Evolutionary conservation across 2,888 invertebrate species (phyloP), one percentile per base, ranked within the genome.

Genomic region (Ormia ochracea): DNA sequence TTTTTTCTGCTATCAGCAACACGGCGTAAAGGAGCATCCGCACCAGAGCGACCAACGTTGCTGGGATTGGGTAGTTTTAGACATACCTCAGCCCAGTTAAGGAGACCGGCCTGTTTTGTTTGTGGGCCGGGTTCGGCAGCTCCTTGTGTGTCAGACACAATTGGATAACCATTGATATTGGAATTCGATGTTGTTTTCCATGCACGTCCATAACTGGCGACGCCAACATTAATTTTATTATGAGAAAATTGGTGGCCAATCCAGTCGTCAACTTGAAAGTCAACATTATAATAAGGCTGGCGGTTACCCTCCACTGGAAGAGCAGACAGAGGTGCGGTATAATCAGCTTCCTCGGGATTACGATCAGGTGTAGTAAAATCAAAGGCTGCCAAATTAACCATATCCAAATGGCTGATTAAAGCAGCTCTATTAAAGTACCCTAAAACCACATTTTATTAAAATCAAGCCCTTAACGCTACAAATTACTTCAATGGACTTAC

Each of bases 61-160:
- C 91, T 91, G 0, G 93, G 93, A 84, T 93, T 94, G 79, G 93
- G 93, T 56, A 95, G 89, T 85, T 94, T 93, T 3, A 93, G 91
- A 87, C 96, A 96, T 1, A 95, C 92, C 88, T 96, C 96, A 0
- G 94, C 92, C 90, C 95, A 96, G 82, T 95, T 94, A 54, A 95
- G 89, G 0, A 94, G 78, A 33, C 96, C 96, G 4, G 93, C 92
- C n/a, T 89, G 92, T 83, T 92, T 92, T 3, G 94, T 94, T 89
- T 94, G 93, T 0, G 93, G 93, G 12, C 96, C 96, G 88, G 86
- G 92, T 75, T 92, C 92, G 0, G 94, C 95, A 4, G 94, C 91
- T 0, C 94, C 95, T 38, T 94, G 93, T 0, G 93, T 90, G 0
- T 86, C 87, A 12, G 92, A 89, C 5, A 94, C 86, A 1, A 96